A percentile compares a stretch with the other conserved stretches of the same genome.
These are phyloP conservation scores for Alloplasta piceator DNA, from an alignment of 2,888 invertebrate genomes.

Conservation along the genomic window DNA sequence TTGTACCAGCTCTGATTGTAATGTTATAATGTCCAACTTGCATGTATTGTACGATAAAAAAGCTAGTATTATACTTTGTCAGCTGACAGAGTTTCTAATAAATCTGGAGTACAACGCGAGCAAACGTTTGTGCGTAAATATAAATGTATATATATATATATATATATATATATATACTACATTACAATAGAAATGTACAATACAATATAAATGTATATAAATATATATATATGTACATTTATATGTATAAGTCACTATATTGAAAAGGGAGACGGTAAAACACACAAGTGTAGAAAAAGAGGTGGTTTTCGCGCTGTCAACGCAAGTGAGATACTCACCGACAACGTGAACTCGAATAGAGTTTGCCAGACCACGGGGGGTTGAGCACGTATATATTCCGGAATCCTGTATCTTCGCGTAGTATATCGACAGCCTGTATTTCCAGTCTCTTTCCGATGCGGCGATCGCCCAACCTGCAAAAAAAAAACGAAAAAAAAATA, in stretches of 20 bases:
- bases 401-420: slow-evolving; percentile 93
- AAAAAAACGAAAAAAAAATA: slow-evolving; percentile 6
- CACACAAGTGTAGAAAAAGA: slow-evolving; percentile 6
- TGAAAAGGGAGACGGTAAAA: background rate
- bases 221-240: too few species aligned
- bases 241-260: background rate
- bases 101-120: slow-evolving; percentile 26
- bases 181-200: too few species aligned
- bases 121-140: background rate
- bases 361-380: slow-evolving; percentile 92
- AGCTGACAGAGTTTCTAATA: slow-evolving; percentile 5
- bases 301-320: slow-evolving; percentile 26
- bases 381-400: slow-evolving; percentile 93
- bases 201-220: too few species aligned
- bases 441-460: slow-evolving; percentile 90
- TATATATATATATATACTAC: too few species aligned
- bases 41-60: background rate
- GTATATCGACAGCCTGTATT: slow-evolving; percentile 92
- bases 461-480: slow-evolving; percentile 89
- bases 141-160: background rate
- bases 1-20: too few species aligned
- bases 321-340: slow-evolving; percentile 85
- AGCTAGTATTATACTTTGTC: background rate
- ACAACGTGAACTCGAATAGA: slow-evolving; percentile 90
- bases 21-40: too few species aligned